These are phyloP conservation scores for Myotis daubentonii DNA, from an alignment of 2,797 vertebrate genomes.

Conservation along the genomic window DNA sequence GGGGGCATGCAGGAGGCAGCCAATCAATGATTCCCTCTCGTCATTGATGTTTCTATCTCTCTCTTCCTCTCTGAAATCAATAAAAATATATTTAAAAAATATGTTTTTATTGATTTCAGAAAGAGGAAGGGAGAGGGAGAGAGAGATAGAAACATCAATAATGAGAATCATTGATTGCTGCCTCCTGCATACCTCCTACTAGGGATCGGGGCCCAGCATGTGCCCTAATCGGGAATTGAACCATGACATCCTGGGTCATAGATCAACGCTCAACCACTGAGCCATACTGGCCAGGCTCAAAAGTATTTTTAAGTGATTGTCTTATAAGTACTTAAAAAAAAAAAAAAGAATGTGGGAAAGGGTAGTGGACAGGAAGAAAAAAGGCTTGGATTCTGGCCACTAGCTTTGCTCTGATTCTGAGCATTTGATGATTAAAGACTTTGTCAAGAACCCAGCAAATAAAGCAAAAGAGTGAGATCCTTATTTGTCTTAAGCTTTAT, in stretches of 20 bases:
- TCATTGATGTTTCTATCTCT: too few relatives aligned
- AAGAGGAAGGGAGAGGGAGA: background rate
- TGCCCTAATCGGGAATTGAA: background rate
- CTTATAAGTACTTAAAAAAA: background rate
- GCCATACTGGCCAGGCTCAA: background rate
- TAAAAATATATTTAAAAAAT: background rate
- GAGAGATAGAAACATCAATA: background rate
- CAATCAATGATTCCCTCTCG: too few relatives aligned
- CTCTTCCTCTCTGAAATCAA: too few relatives aligned
- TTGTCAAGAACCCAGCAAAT: background rate
- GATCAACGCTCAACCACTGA: background rate
- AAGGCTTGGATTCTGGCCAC: background rate
- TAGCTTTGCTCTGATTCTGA: conserved; percentile 21
- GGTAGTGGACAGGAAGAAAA: background rate
- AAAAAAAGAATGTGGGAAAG: background rate
- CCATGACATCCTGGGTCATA: background rate
- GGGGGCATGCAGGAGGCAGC: too few relatives aligned
- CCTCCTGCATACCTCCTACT: background rate
- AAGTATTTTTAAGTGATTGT: background rate
- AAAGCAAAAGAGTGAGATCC: background rate
- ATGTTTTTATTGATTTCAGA: background rate
- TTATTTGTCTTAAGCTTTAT: background rate
- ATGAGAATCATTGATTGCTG: background rate
- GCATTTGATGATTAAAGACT: background rate
- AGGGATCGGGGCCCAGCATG: background rate